These are phyloP conservation scores for Ostrea edulis DNA, from an alignment of 1,140 invertebrate species.

Conservation along the genomic window DNA sequence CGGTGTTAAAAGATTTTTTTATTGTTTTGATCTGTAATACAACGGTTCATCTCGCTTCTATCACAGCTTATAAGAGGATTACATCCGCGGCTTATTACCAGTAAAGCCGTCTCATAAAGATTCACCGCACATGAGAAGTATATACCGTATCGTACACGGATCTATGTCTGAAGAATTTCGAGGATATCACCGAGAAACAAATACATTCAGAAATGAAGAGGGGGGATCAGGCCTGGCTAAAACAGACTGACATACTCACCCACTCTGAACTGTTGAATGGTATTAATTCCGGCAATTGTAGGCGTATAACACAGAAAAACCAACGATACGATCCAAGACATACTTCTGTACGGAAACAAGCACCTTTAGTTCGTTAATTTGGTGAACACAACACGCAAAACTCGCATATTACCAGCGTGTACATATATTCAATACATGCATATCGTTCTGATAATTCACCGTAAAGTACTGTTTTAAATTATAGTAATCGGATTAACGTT, in stretches of 20 bases:
- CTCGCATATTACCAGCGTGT: not conserved
- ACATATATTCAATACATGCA: not conserved
- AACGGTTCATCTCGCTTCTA: no score
- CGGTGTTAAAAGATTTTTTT: no score
- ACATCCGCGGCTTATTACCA: no score
- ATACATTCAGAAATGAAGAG: not conserved
- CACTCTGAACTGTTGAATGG: slow-evolving; percentile 15
- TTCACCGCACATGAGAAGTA: no score
- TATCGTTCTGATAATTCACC: not conserved
- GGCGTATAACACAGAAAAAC: not conserved
- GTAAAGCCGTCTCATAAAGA: no score
- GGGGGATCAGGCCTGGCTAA: not conserved
- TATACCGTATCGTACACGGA: no score
- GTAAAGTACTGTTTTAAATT: not conserved
- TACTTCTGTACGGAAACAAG: not conserved
- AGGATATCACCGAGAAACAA: not conserved
- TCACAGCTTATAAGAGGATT: no score
- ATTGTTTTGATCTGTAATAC: no score
- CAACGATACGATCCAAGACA: not conserved
- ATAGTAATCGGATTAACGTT: not conserved
- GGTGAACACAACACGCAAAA: not conserved
- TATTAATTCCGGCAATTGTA: not conserved
- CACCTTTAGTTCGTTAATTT: not conserved
- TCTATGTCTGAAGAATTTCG: not conserved
- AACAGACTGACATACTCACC: not conserved